Percentiles rank a stretch among this genome's conserved stretches.
phyloP scores from a whole-genome alignment of 2,888 invertebrate genomes.

The Aelia acuminata region DNA sequence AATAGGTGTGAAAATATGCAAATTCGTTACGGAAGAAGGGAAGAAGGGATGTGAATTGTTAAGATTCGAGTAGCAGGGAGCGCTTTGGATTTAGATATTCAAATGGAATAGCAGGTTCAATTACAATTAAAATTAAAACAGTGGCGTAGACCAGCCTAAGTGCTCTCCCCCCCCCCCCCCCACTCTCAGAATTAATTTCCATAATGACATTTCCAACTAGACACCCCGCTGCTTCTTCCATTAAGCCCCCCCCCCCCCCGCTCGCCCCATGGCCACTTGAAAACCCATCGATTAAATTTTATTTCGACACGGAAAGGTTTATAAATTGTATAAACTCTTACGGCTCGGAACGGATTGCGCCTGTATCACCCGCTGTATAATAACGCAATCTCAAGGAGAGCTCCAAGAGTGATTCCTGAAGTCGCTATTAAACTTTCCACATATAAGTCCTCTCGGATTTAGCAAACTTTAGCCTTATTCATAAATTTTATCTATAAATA shows the following conservation, averaged over 20 bases:
- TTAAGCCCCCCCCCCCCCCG: not conserved
- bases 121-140: constrained; percentile 50
- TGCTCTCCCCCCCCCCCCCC: not conserved
- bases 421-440: not conserved
- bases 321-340: not conserved
- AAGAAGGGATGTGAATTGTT: not conserved
- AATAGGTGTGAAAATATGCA: constrained; percentile 21
- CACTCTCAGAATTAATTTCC: constrained; percentile 30
- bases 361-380: not conserved
- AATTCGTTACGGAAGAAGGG: not conserved
- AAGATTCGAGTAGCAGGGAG: constrained; percentile 9
- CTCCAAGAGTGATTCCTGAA: not conserved
- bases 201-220: constrained; percentile 44
- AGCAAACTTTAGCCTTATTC: not conserved
- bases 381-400: not conserved
- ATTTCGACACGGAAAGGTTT: not conserved
- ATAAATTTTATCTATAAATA: constrained; percentile 10
- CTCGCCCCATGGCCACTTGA: not conserved
- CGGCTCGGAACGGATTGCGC: not conserved
- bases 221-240: constrained; percentile 18
- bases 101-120: constrained; percentile 39
- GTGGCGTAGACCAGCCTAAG: not conserved
- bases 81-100: not conserved
- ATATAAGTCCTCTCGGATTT: not conserved
- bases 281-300: constrained; percentile 31